These are phyloP conservation scores for Trileptium ribeirensis DNA, from an alignment of 2,888 invertebrate species.

Conservation along the genomic window DNA sequence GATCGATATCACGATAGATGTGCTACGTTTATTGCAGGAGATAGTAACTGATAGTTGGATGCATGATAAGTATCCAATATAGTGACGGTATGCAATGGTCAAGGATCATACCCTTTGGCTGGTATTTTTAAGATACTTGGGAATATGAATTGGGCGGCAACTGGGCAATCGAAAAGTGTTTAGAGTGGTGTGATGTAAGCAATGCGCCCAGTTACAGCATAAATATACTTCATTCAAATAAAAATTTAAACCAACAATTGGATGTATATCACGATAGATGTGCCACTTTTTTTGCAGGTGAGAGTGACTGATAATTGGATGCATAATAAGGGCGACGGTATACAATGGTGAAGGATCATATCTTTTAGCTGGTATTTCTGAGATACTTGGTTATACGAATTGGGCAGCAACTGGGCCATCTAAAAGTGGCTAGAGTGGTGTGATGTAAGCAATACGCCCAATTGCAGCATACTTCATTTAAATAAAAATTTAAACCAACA, in stretches of 20 bases:
- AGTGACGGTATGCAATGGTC: slow-evolving; percentile 67
- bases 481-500: too few species aligned
- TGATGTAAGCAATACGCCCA: slow-evolving; percentile 54
- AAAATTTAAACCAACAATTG: too few species aligned
- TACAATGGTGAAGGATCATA: slow-evolving; percentile 81
- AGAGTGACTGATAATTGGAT: slow-evolving; percentile 33
- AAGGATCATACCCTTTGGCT: slow-evolving; percentile 76
- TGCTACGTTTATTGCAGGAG: slow-evolving; percentile 37
- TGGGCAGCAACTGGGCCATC: slow-evolving; percentile 73
- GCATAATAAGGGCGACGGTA: slow-evolving; percentile 37
- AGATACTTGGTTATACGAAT: slow-evolving; percentile 73
- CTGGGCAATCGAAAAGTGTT: slow-evolving; percentile 76
- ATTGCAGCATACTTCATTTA: too few species aligned
- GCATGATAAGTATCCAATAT: slow-evolving; percentile 12
- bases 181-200: slow-evolving; percentile 64
- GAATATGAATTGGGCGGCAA: slow-evolving; percentile 66
- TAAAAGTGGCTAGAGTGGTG: slow-evolving; percentile 78
- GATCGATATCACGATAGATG: too few species aligned
- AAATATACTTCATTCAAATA: too few species aligned
- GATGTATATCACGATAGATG: too few species aligned
- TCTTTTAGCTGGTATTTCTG: slow-evolving; percentile 86
- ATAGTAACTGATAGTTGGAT: slow-evolving; percentile 33
- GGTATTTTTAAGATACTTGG: slow-evolving; percentile 89
- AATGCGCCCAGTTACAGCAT: too few species aligned
- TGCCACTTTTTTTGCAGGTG: slow-evolving; percentile 36